Percentiles rank a stretch among this genome's conserved stretches.
Conservation (phyloP, 2,888 invertebrate genomes). For the Apocheima hispidaria region DNA sequence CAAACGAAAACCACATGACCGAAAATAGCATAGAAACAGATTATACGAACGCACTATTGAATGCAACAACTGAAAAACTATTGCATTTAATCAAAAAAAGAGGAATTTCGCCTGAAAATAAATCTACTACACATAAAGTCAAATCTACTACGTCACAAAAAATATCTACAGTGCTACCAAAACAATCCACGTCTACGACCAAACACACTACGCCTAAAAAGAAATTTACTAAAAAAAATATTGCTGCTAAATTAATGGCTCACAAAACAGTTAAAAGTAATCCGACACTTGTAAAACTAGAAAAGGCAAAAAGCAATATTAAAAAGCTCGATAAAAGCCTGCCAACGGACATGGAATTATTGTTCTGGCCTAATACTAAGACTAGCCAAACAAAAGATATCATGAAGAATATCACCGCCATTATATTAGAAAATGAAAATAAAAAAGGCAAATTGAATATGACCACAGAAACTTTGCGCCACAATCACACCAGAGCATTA, state of each 20-base stretch:
- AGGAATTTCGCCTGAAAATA: constrained; percentile 40
- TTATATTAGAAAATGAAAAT: constrained; percentile 70
- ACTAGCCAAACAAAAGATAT: constrained; percentile 25
- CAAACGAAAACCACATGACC: constrained; percentile 52
- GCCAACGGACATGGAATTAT: constrained; percentile 61
- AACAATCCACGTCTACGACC: background rate
- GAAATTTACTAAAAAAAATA: constrained; percentile 20
- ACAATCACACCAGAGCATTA: constrained; percentile 64
- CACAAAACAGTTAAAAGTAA: constrained; percentile 14
- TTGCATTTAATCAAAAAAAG: constrained; percentile 60
- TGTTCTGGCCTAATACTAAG: constrained; percentile 70
- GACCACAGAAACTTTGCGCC: constrained; percentile 62
- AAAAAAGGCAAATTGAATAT: constrained; percentile 71
- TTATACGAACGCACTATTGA: constrained; percentile 48
- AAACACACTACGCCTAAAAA: constrained; percentile 9
- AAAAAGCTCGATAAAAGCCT: constrained; percentile 60
- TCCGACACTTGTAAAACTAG: constrained; percentile 17
- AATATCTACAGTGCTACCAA: background rate
- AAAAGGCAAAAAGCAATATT: constrained; percentile 44
- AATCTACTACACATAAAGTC: background rate
- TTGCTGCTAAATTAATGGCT: constrained; percentile 1
- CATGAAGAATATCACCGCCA: constrained; percentile 66
- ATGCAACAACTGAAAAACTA: constrained; percentile 50
- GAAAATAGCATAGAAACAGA: constrained; percentile 75
- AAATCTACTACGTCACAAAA: constrained; percentile 5